Evolutionary conservation across 2,113 vertebrate species (phyloP), one percentile per base, ranked within the genome.

Genomic region (Percopsis transmontana): DNA sequence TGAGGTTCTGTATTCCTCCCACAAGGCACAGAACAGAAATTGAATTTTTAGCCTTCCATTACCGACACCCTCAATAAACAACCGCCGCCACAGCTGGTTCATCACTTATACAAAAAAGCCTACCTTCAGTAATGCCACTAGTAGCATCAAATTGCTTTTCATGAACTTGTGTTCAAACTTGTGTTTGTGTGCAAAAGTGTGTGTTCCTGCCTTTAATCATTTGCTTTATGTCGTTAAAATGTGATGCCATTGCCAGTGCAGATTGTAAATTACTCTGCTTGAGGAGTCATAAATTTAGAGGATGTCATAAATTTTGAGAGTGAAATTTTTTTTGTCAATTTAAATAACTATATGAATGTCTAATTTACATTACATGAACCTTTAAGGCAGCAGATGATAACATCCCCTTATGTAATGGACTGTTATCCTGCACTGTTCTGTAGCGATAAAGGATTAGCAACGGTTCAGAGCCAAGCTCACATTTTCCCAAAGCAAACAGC

Each of bases 1-100:
- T 63, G 55, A 56, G 58, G 66, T 68, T 72, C 14, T 48, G 44
- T 18, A 18, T 33, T 58, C 48, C 23, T 59, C 48, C 56, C 41
- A 72, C 57, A 68, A 68, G 48, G 40, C 55, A 58, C 44, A 57
- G 19, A 47, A 19, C 24, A 41, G 16, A 38, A 58, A 47, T 52
- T 63, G 18, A 16, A 40, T 23, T 33, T 6, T 55, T 50, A 42
- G 54, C 41, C 47, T 19, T 11, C 27, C 44, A 48, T 39, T 55
- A 33, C 14, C 15, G 19, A 18, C 41, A 20, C 24, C 11, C 12
- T 5, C 14, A 48, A 27, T 18, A 58, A 33, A 20, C 39, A 24
- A 21, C 24, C 19, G 44, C 5, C 24, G 18, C 57, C 44, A 61
- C 38, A 33, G 10, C 53, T 33, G 23, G 23, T 33, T 55, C 23